phyloP scores from a whole-genome alignment of 2,888 invertebrate species.

The Melanotus villosus region DNA sequence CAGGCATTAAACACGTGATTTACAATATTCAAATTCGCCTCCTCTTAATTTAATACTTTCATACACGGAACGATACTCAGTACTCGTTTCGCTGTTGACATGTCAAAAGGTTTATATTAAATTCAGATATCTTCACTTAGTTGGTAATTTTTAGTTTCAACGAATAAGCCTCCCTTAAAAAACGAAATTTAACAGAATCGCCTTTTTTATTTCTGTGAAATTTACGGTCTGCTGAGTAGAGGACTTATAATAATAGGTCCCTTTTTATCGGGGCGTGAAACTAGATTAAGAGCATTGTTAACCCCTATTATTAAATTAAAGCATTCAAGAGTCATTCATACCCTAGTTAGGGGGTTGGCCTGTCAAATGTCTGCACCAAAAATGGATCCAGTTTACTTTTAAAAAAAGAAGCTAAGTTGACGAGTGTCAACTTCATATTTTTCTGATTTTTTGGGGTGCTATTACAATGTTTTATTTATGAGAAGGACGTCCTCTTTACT shows the following conservation, averaged over 20 bases:
- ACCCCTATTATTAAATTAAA: constrained; percentile 59
- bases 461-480: constrained; percentile 33
- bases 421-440: constrained; percentile 37
- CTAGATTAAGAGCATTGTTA: constrained; percentile 59
- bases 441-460: constrained; percentile 23
- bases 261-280: constrained; percentile 58
- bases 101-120: too few relatives aligned
- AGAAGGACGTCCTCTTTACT: constrained; percentile 6
- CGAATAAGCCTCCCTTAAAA: too few relatives aligned
- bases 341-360: constrained; percentile 50
- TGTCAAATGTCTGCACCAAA: constrained; percentile 48
- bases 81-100: background rate
- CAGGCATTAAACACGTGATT: constrained; percentile 10
- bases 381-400: constrained; percentile 45
- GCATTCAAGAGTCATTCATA: constrained; percentile 59
- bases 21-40: constrained; percentile 14
- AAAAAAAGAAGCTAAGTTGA: constrained; percentile 44
- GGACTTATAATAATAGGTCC: constrained; percentile 47
- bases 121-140: too few relatives aligned
- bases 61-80: constrained; percentile 4
- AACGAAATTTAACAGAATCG: constrained; percentile 3
- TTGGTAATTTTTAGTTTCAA: too few relatives aligned
- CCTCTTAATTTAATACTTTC: background rate
- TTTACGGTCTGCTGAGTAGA: constrained; percentile 52
- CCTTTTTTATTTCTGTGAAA: constrained; percentile 42